Evolutionary conservation across 2,888 invertebrate species (phyloP), one percentile per base, ranked within the genome.

Genomic region (Pammene aurita): DNA sequence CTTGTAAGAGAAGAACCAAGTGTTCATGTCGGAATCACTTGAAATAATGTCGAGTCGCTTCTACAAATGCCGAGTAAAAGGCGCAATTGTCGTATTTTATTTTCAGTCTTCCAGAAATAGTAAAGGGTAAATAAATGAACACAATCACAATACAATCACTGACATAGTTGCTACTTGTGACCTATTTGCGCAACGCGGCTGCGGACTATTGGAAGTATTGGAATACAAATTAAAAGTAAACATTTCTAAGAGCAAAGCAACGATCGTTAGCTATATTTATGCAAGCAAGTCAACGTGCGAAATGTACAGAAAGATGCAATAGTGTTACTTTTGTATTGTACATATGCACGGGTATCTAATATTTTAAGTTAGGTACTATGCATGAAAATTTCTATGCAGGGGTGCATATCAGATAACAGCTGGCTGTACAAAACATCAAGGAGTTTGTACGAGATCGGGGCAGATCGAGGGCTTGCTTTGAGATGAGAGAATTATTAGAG

Each of bases 211-310:
- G 68, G 74, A 78, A 67, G 70, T 72, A 73, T 74, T 71, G 68
- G 74, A 78, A 75, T 74, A 79, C 77, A 78, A 78, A 80, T 81
- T 76, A 75, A 77, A 76, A 73, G 75, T 72, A 75, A 79, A 79
- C 74, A 77, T 71, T 66, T 67, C 67, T 64, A 62, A 65, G 70
- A 73, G 72, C 26, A 26, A n/a, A 26, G 2, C 26, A 66, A 54
- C 67, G 67, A 57, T 38, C 18, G 11, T 26, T 4, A 26, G 41
- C n/a, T 18, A 41, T 57, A 35, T 58, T 61, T 63, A 44, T 42
- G 67, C 54, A 70, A 72, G 73, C 70, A n/a, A 46, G 48, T n/a
- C 50, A 18, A 10, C 38, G n/a, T 62, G 38, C 48, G 34, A 60
- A 34, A 46, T 46, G 34, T 58, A 46, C 35, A 60, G 46, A 46